These are phyloP conservation scores for Eospalax fontanierii DNA, from an alignment of 2,797 vertebrate species.

Conservation along the genomic window DNA sequence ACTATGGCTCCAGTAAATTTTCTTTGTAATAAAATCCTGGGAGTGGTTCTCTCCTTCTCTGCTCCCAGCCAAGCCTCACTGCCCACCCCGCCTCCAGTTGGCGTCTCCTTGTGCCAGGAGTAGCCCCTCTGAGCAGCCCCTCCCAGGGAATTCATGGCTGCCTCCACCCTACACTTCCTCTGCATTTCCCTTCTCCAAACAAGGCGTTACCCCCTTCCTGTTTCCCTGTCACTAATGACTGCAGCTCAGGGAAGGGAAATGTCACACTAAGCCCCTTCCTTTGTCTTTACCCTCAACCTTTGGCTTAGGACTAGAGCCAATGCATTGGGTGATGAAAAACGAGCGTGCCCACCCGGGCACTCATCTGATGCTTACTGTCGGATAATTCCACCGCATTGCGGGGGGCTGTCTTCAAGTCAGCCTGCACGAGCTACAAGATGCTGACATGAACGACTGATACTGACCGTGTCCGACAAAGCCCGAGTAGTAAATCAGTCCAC, in stretches of 20 bases:
- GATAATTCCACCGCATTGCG: background rate
- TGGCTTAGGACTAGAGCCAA: background rate
- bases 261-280: slow-evolving; percentile 29
- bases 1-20: slow-evolving; percentile 62
- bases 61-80: background rate
- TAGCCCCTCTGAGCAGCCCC: background rate
- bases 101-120: background rate
- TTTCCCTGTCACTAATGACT: slow-evolving; percentile 61
- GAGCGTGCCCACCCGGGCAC: too few species aligned
- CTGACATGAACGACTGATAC: too few species aligned
- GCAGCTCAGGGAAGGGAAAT: slow-evolving; percentile 7
- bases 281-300: background rate
- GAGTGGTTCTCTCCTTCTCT: background rate
- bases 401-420: background rate
- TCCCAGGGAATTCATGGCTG: background rate
- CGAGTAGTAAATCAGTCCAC: background rate
- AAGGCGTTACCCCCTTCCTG: slow-evolving; percentile 78
- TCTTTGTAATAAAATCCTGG: slow-evolving; percentile 59
- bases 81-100: background rate
- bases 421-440: fast-evolving
- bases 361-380: too few species aligned
- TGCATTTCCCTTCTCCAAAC: slow-evolving; percentile 73
- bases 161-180: slow-evolving; percentile 57
- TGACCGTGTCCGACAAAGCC: background rate
- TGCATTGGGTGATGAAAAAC: fast-evolving